Evolutionary conservation across 2,797 vertebrate genomes (phyloP).

Genomic region (Bryconaethiops microstoma): DNA sequence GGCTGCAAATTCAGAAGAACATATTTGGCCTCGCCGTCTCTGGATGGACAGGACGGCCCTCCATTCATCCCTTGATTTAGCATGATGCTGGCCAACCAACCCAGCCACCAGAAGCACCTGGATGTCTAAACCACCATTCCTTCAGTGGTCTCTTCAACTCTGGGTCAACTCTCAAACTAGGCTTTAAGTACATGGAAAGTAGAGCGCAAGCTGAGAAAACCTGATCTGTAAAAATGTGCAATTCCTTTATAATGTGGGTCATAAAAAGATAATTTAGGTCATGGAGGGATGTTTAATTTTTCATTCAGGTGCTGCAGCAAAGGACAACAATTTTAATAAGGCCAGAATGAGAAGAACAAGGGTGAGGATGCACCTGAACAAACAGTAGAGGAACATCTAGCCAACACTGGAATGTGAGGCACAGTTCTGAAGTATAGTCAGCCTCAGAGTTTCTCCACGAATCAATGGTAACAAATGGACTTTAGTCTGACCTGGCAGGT

Average conservation of each 20-base stretch:
- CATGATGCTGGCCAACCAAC: neutral
- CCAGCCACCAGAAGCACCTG: neutral
- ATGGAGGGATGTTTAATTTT: neutral
- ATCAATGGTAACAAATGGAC: neutral
- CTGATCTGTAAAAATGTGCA: neutral
- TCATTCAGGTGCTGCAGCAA: neutral
- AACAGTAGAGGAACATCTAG: neutral
- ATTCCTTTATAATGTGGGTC: neutral
- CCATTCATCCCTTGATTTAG: too few species aligned
- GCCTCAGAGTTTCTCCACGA: neutral
- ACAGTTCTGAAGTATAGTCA: neutral
- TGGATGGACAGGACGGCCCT: too few species aligned
- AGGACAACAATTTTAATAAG: neutral
- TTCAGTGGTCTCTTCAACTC: neutral
- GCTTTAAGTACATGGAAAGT: neutral
- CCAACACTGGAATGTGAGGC: neutral
- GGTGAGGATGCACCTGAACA: neutral
- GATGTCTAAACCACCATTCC: neutral
- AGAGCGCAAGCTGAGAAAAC: neutral
- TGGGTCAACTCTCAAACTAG: neutral
- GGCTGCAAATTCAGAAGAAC: too few species aligned
- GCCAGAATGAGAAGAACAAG: neutral
- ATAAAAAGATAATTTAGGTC: neutral
- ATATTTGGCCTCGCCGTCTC: too few species aligned
- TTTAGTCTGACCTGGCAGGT: neutral